phyloP scores from a whole-genome alignment of 2,888 invertebrate genomes.

The Theodoxus fluviatilis region DNA sequence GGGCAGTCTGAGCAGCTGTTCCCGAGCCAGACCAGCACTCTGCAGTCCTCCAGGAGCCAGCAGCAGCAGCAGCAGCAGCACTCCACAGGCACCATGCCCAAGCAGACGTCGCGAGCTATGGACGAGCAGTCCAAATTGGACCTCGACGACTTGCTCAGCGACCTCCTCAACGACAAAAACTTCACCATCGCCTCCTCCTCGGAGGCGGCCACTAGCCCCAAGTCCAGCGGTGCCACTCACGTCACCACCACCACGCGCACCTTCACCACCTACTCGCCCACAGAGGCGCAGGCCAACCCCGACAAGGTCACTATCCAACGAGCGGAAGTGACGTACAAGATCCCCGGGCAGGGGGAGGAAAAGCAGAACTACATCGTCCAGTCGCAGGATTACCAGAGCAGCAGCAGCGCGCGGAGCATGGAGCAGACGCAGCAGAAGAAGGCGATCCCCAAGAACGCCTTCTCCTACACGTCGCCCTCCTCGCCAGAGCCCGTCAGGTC shows the following conservation, averaged over 20 bases:
- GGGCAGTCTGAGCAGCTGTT: no score
- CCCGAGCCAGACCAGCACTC: no score
- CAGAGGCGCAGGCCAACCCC: constrained; percentile 44
- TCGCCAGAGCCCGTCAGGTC: no score
- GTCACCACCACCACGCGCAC: constrained; percentile 42
- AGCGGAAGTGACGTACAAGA: constrained; percentile 53
- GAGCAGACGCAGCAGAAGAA: constrained; percentile 26
- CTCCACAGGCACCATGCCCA: constrained; percentile 24
- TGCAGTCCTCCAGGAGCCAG: constrained; percentile 13
- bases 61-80: constrained; percentile 24
- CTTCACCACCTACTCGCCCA: constrained; percentile 41
- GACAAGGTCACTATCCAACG: constrained; percentile 50
- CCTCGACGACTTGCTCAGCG: constrained; percentile 62
- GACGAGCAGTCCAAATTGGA: constrained; percentile 57
- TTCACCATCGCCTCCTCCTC: no score
- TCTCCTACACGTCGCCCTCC: constrained; percentile 52
- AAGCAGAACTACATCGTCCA: constrained; percentile 50
- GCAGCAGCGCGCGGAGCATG: no score
- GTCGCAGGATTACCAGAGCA: constrained; percentile 35
- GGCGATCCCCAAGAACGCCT: constrained; percentile 46
- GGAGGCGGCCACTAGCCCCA: constrained; percentile 40
- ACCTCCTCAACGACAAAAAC: constrained; percentile 59
- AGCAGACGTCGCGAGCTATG: constrained; percentile 40
- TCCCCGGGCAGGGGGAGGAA: constrained; percentile 46
- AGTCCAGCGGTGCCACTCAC: constrained; percentile 37